Base-by-base conservation (phyloP, 2,113 vertebrate species). In the Motacilla alba region DNA sequence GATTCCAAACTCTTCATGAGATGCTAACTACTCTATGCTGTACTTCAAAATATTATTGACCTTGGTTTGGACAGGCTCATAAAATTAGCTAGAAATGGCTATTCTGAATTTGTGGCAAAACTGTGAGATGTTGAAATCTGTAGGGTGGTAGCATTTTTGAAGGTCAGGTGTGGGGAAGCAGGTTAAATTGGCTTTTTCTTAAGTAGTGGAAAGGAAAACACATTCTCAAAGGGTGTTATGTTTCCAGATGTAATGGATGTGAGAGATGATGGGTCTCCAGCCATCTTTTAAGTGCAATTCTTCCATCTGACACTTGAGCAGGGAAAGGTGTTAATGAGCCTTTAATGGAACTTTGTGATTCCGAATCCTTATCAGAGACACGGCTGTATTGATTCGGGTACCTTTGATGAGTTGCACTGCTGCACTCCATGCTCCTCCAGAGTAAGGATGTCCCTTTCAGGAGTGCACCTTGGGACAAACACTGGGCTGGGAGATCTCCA, bases 381-480 rank as follows among this genome's bases (percentile, higher is more conserved):
- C 0, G 2, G 22, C 3, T 52, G 3, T 49, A 1, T 10, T 27
- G 56, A 22, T 60, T 41, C 7, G 8, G 35, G n/a, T 47, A 4
- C 37, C 9, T 68, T 56, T 2, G 10, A 4, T 49, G 9, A 58
- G 37, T 10, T 53, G 46, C 31, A 4, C 8, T 53, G 84, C 22
- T 77, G 69, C 62, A 41, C 43, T 30, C 50, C 9, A 0, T 39
- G 47, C 35, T 75, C 15, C 37, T 80, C 13, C 27, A 3, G 56
- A 1, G 0, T 5, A 7, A 8, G 26, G 26, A 2, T 15, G 8
- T 43, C 20, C 31, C 43, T 19, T 15, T 14, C 8, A 64, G n/a
- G 55, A 35, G 21, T 6, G 2, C 18, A 8, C 28, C 23, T 44
- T 15, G 26, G 37, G 20, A 68, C n/a, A 19, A 12, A 5, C 2